phyloP scores from a whole-genome alignment of 2,888 invertebrate species.

The Onthophagus sagittarius region DNA sequence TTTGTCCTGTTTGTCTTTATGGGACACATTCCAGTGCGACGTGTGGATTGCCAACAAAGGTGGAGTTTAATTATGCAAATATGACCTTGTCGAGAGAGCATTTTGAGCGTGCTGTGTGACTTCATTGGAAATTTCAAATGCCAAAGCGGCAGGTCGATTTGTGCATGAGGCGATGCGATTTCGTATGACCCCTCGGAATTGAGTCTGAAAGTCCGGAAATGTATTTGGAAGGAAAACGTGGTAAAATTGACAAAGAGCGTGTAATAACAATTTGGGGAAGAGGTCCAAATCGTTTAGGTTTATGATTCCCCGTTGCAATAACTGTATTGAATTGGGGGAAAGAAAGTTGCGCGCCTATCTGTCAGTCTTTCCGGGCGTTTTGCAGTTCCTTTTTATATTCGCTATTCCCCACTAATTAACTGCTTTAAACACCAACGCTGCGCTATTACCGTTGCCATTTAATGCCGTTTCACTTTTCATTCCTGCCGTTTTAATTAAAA shows the following conservation, averaged over 20 bases:
- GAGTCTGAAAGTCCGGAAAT: background rate
- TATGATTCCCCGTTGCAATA: background rate
- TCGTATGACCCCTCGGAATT: background rate
- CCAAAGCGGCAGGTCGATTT: background rate
- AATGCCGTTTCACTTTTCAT: conserved; percentile 7
- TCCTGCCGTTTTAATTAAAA: conserved; percentile 1
- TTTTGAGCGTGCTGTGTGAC: background rate
- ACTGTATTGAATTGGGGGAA: background rate
- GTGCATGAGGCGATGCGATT: background rate
- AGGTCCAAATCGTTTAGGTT: too few relatives aligned
- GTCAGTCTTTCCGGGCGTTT: background rate
- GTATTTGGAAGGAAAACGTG: background rate
- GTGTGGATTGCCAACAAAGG: background rate
- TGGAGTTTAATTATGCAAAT: background rate
- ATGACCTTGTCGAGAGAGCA: background rate
- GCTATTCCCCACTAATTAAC: conserved; percentile 3
- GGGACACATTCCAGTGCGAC: background rate
- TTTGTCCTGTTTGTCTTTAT: background rate
- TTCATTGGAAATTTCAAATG: background rate
- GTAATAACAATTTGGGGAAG: background rate
- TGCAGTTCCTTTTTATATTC: background rate
- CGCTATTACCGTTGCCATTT: conserved; percentile 1
- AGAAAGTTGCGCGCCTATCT: background rate
- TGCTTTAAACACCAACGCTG: conserved; percentile 4
- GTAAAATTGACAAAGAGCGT: background rate